Evolutionary conservation across 2,888 invertebrate species (phyloP).

Genomic region (Heliconius cydno): DNA sequence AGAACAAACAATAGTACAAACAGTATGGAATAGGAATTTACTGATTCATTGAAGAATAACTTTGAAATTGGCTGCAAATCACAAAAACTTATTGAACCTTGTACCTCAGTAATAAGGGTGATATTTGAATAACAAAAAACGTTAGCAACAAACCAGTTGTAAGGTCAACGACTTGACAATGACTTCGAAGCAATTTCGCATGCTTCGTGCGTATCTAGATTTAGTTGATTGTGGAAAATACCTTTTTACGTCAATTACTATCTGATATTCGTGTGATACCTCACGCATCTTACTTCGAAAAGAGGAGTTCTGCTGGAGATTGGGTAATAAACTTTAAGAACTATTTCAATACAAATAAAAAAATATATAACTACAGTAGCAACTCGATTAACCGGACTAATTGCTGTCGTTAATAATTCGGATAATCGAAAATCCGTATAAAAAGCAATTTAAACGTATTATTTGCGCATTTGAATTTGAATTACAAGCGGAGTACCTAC

Average conservation of each 20-base stretch:
- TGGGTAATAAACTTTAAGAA: neutral
- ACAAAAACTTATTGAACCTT: neutral
- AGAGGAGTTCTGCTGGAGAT: neutral
- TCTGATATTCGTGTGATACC: neutral
- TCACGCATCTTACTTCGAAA: neutral
- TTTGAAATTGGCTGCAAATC: constrained; percentile 8
- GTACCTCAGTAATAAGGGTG: constrained; percentile 2
- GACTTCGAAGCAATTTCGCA: constrained; percentile 51
- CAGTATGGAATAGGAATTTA: constrained; percentile 28
- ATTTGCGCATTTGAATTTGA: neutral
- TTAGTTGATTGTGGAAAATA: constrained; percentile 44
- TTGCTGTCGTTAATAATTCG: too few relatives aligned
- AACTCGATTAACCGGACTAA: too few relatives aligned
- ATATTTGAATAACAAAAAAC: constrained; percentile 25
- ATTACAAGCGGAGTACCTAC: too few relatives aligned
- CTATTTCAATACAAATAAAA: neutral
- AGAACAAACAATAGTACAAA: constrained; percentile 35
- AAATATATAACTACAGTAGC: too few relatives aligned
- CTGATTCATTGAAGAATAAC: constrained; percentile 37
- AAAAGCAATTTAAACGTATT: neutral
- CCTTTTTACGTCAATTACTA: neutral
- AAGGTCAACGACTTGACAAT: constrained; percentile 51
- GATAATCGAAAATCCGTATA: neutral
- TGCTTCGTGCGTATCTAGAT: constrained; percentile 54
- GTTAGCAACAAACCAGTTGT: constrained; percentile 42